Conservation (phyloP, 2,888 invertebrate genomes). For the Eretmocerus hayati region DNA sequence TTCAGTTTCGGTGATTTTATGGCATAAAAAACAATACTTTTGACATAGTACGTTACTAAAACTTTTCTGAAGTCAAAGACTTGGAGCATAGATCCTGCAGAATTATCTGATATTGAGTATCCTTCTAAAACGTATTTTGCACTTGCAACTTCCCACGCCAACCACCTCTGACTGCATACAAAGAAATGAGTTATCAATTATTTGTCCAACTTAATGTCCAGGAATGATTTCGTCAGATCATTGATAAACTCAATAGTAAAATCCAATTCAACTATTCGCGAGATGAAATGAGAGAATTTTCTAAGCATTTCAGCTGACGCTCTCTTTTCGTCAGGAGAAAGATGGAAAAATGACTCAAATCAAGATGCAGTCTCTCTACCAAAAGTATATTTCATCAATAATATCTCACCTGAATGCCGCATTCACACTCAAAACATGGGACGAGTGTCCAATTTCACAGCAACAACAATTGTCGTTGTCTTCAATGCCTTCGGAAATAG, state of each 20-base stretch:
- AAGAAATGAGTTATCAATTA: no score
- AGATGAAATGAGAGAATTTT: no score
- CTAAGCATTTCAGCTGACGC: no score
- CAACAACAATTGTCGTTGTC: conserved; percentile 93
- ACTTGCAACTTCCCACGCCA: conserved; percentile 94
- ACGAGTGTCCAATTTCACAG: conserved; percentile 82
- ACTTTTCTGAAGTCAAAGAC: conserved; percentile 96
- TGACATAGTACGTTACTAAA: conserved; percentile 94
- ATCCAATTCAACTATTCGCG: no score
- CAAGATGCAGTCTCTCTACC: no score
- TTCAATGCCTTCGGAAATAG: conserved; percentile 94
- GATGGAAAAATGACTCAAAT: no score
- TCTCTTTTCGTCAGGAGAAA: no score
- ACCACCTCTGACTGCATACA: conserved; percentile 88
- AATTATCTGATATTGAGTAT: conserved; percentile 96
- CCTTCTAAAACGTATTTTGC: conserved; percentile 98
- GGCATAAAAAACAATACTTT: conserved; percentile 97
- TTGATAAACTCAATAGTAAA: no score
- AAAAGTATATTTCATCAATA: not conserved
- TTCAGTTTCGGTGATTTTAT: conserved; percentile 80
- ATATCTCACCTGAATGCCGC: conserved; percentile 56
- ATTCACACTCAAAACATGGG: conserved; percentile 85
- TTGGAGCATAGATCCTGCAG: conserved; percentile 93
- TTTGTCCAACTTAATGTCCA: no score
- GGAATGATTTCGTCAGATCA: no score